Percentiles rank a stretch among this genome's conserved stretches.
Evolutionary conservation across 1,140 invertebrate species (phyloP).

Genomic region (Aplysia californica): DNA sequence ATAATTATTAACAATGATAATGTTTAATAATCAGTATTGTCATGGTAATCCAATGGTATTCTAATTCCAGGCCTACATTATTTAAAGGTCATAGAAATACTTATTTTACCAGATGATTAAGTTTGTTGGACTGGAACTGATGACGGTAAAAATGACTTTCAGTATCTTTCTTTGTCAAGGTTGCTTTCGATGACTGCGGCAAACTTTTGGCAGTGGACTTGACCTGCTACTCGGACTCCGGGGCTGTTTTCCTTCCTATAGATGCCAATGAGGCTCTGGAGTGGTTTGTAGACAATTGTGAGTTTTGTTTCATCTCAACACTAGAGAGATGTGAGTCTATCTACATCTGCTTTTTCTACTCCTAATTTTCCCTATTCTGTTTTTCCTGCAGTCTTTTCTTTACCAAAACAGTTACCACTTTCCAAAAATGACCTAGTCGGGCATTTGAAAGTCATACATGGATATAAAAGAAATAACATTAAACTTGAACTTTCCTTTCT

Average conservation of each 20-base stretch:
- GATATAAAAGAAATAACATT: too few relatives aligned
- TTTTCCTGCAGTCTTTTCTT: background rate
- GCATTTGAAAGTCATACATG: too few relatives aligned
- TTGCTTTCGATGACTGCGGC: slow-evolving; percentile 44
- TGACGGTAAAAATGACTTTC: background rate
- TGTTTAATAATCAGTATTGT: background rate
- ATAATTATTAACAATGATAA: background rate
- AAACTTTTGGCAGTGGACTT: slow-evolving; percentile 47
- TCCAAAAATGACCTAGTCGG: too few relatives aligned
- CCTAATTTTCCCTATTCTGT: background rate
- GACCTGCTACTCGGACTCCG: slow-evolving; percentile 46
- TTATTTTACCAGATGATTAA: too few relatives aligned
- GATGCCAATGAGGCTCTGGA: background rate
- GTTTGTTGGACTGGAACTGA: background rate
- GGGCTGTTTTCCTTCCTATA: slow-evolving; percentile 4
- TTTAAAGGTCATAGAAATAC: background rate
- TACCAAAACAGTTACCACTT: background rate
- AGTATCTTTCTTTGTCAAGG: slow-evolving; percentile 27
- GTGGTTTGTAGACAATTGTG: slow-evolving; percentile 3
- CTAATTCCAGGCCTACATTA: background rate
- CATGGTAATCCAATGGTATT: background rate
- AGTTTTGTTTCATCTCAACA: background rate
- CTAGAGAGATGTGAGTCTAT: background rate
- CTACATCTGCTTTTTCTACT: background rate
- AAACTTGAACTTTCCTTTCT: too few relatives aligned